Evolutionary conservation across 2,888 invertebrate species (phyloP).

Genomic region (Thymelicus lineola): DNA sequence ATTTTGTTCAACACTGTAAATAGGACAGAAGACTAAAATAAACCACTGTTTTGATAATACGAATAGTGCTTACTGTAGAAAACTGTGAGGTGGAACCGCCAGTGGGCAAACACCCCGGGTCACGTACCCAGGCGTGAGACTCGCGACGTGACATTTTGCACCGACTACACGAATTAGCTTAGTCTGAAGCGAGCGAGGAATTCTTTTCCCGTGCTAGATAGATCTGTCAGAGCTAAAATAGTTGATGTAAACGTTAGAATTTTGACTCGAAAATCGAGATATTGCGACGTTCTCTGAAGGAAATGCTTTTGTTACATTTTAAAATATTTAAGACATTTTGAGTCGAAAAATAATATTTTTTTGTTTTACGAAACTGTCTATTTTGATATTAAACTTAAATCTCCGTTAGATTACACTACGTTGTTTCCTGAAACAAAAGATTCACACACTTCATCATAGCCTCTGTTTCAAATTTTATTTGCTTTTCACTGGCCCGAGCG

Average conservation of each 20-base stretch:
- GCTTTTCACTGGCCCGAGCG: no score
- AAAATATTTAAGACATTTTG: neutral
- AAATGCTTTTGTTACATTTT: neutral
- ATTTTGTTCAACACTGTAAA: neutral
- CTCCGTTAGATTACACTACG: no score
- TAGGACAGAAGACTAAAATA: neutral
- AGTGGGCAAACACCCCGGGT: slow-evolving; percentile 28
- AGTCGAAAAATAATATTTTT: no score
- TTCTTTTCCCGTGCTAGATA: slow-evolving; percentile 14
- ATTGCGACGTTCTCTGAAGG: neutral
- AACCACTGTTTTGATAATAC: neutral
- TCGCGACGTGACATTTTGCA: slow-evolving; percentile 29
- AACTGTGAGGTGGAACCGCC: slow-evolving; percentile 22
- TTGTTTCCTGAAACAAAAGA: no score
- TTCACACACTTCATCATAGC: no score
- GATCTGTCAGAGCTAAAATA: slow-evolving; percentile 7
- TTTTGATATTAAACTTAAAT: no score
- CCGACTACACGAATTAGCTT: slow-evolving; percentile 22
- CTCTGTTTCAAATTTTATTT: no score
- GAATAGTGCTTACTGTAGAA: slow-evolving; percentile 5
- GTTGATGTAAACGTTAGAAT: neutral
- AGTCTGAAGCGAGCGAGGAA: neutral
- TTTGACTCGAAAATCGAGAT: neutral
- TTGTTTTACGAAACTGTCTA: no score
- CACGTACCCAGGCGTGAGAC: slow-evolving; percentile 27